Base-by-base conservation (phyloP, 2,888 invertebrate genomes). In the Leptinotarsa tumamoca region DNA sequence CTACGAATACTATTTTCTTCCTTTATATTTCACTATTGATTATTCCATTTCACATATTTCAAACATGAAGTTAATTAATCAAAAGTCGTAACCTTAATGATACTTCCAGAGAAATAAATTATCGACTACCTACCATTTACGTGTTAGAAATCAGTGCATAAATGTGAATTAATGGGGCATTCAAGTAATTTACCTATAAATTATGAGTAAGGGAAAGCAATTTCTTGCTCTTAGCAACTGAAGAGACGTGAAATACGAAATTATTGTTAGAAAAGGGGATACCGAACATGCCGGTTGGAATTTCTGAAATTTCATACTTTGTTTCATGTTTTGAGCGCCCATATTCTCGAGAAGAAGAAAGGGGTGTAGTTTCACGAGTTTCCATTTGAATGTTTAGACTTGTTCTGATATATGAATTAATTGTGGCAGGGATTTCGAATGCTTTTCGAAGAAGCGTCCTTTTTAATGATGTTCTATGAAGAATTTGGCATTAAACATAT, bases 161-260 rank as follows among this genome's bases (percentile, higher is more conserved):
- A 86, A 83, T 83, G 80, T 82, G 84, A 86, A 87, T 86, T 86
- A 87, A 87, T 86, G 86, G 86, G 86, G 85, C 80, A 86, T 86
- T 85, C 85, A 84, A 85, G 86, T 81, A 86, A 87, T 87, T 86
- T 85, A 83, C 83, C 85, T 86, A 85, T 87, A 86, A 87, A 84
- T 87, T 87, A 86, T 86, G 84, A 81, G 80, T 74, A 70, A 80
- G 81, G 80, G 80, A 77, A 73, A 74, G 77, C 74, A 81, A 80
- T 82, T 84, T 84, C 83, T 84, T 84, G 83, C 80, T 72, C 78
- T 67, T 73, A 61, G 49, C 51, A 71, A 69, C 58, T 68, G 68
- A 70, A 67, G 58, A 63, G 74, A 72, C 68, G 77, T 76, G 81
- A 80, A 82, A 78, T 80, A 80, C 77, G 78, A 75, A 80, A 81